Evolutionary conservation across 2,888 invertebrate species (phyloP), one percentile per base, ranked within the genome.

Genomic region (Sesamia inferens): DNA sequence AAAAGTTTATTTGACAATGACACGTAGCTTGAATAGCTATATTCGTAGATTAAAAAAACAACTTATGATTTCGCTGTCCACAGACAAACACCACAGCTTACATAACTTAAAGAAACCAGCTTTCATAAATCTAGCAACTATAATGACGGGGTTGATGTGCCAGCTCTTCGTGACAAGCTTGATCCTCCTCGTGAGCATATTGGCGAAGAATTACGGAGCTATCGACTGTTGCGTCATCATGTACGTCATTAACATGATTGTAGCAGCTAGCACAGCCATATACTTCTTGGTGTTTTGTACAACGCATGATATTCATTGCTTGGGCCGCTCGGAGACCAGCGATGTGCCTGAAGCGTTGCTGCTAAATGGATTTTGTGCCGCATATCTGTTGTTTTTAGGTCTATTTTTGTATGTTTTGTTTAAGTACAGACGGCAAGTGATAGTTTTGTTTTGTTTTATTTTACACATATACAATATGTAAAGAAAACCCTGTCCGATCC

Each of bases 381-480:
- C 66, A 0, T 74, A 76, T 4, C 19, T 76, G 0, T 22, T 24
- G 6, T 8, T 76, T 58, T 51, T 76, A 31, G 11, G 51, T 22
- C 0, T 76, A 0, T 67, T 54, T 54, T 2, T 76, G 5, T 74
- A 31, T 76, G 44, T 74, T 44, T 14, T 74, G 14, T 57, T 24
- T 8, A 51, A 63, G 8, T 74, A 63, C n/a, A 73, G 24, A 4
- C 19, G 1, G 2, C 2, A 31, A 4, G 1, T 58, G 19, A 58
- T n/a, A 6, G 22, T 5, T 74, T 66, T 75, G 64, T 74, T 75
- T 75, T 51, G 57, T 74, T 74, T 71, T 31, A 31, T 31, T 31
- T 31, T 31, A 31, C 31, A 31, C 1, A 31, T 31, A 31, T 31
- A 31, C 31, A 31, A 31, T 31, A 31, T 31, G 31, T 31, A 31